Evolutionary conservation across 2,888 invertebrate genomes (phyloP).

Genomic region (Hanleya hanleyi): DNA sequence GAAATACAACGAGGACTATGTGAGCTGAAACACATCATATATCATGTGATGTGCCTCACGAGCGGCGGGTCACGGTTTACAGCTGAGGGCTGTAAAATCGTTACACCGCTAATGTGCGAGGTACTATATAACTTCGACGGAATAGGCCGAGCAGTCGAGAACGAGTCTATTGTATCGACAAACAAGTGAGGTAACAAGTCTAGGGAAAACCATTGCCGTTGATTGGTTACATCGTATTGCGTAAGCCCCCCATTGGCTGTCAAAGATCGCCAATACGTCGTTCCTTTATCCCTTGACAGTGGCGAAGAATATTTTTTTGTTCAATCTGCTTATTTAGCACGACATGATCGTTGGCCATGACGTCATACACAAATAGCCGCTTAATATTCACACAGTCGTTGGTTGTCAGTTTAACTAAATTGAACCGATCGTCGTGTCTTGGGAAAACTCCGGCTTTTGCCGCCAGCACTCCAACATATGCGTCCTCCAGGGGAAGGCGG

Average conservation of each 20-base stretch:
- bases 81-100: no score
- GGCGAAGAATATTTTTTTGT: background rate
- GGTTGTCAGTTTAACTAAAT: background rate
- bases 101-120: no score
- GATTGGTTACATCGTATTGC: background rate
- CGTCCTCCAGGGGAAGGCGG: conserved; percentile 43
- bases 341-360: background rate
- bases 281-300: background rate
- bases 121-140: no score
- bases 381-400: conserved; percentile 1
- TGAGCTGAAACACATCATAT: no score
- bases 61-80: no score
- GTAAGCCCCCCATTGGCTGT: background rate
- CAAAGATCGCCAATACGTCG: no score
- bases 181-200: no score
- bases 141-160: no score
- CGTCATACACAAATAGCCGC: background rate
- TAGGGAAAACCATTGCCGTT: no score
- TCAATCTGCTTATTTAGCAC: background rate
- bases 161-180: no score
- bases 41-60: no score
- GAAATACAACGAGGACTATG: no score
- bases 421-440: conserved; percentile 41
- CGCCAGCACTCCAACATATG: conserved; percentile 40
- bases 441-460: conserved; percentile 28